Evolutionary conservation across 1,140 invertebrate genomes (phyloP), one percentile per base, ranked within the genome.

Genomic region (Trichonephila clavata): DNA sequence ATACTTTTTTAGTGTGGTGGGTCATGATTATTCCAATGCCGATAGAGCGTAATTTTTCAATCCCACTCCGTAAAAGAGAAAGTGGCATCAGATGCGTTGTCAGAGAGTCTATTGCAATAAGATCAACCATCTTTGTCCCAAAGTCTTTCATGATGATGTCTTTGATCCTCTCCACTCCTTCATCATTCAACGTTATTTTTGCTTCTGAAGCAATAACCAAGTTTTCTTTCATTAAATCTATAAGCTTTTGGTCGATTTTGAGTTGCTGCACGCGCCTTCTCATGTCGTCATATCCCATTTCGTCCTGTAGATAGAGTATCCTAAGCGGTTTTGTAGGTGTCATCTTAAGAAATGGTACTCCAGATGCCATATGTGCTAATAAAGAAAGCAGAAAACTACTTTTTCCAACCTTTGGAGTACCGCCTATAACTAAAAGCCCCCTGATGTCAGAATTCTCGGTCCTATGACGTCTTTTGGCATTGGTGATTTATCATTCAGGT

Each of bases 381-480:
- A 43, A 84, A 59, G 81, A 84, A 59, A 84, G 39, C 10, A 84
- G 13, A 84, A 84, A 84, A 84, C 10, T 59, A 84, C 81, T 84
- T 59, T 84, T 84, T 2, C 81, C 81, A 84, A 84, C 81, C 10
- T 84, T 84, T 59, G 81, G 81, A 50, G 81, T 59, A 50, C 81
- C 81, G 13, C 81, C 81, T 2, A 84, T 50, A 10, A 84, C 81
- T 84, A 84, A 84, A 84, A 84, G 81, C 2, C 81, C 81, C 81
- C 81, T 4, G 81, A 13, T 4, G 81, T 84, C 13, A 84, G 10
- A 13, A 84, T 59, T 59, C 81, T 84, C 13, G 81, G 81, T 2
- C 57, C 81, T 50, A 84, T 84, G 2, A 84, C 10, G 13, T 84
- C 81, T 59, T 59, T 59, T 84, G 81, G 81, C 57, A 43, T 59